phyloP scores from a whole-genome alignment of 1,140 invertebrate species.

The Drosophila ficusphila region DNA sequence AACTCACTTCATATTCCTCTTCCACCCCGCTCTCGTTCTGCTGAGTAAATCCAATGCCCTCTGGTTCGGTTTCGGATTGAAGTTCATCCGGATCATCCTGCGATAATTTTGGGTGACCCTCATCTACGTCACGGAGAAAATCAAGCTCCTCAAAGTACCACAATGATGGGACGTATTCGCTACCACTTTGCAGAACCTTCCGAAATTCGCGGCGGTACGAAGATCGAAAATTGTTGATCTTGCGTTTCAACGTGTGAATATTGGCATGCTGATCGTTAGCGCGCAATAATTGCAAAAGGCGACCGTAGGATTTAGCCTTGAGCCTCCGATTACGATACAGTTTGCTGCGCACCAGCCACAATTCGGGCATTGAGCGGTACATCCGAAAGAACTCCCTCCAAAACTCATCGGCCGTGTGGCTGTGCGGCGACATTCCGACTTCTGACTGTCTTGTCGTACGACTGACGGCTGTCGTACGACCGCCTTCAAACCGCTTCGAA shows the following conservation, averaged over 20 bases:
- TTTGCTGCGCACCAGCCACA: constrained; percentile 51
- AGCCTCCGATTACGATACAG: constrained; percentile 53
- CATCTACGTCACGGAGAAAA: constrained; percentile 42
- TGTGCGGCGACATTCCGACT: constrained; percentile 15
- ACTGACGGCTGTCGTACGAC: constrained; percentile 44
- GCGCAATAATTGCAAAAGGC: constrained; percentile 28
- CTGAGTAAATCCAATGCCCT: background rate
- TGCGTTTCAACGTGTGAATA: constrained; percentile 54
- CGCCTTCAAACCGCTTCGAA: constrained; percentile 16
- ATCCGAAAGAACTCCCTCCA: constrained; percentile 58
- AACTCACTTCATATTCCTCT: background rate
- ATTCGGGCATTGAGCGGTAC: constrained; percentile 64
- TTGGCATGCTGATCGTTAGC: constrained; percentile 33
- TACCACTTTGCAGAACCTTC: constrained; percentile 38
- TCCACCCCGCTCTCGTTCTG: background rate
- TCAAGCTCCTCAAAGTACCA: constrained; percentile 68
- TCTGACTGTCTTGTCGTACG: constrained; percentile 19
- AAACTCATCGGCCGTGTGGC: constrained; percentile 3
- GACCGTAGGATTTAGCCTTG: constrained; percentile 36
- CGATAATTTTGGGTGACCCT: no score
- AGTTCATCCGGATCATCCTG: background rate
- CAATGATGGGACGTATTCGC: constrained; percentile 34
- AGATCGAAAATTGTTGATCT: constrained; percentile 68
- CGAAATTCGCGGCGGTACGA: constrained; percentile 64
- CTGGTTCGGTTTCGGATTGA: background rate